A percentile compares a stretch with the other conserved stretches of the same genome.
Evolutionary conservation across 2,113 vertebrate genomes (phyloP).

Genomic region (Speoplatyrhinus poulsoni): DNA sequence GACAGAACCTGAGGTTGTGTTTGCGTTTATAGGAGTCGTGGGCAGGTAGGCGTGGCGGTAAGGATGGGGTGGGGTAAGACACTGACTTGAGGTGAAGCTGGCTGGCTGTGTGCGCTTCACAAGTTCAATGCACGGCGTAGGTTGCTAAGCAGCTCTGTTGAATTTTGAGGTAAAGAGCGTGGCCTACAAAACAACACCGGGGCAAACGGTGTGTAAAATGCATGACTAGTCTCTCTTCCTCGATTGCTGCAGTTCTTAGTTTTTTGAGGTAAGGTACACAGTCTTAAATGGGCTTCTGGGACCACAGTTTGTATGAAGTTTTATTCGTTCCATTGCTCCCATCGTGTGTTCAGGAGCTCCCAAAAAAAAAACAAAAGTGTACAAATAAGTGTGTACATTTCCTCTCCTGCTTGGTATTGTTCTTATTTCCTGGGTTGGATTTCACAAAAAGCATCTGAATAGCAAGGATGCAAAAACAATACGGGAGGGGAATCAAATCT

Average conservation of each 20-base stretch:
- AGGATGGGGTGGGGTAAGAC: slow-evolving; percentile 51
- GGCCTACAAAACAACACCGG: slow-evolving; percentile 52
- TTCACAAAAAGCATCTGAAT: slow-evolving; percentile 64
- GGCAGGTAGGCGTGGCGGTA: slow-evolving; percentile 20
- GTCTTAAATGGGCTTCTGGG: slow-evolving; percentile 50
- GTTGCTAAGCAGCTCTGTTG: slow-evolving; percentile 62
- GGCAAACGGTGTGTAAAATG: slow-evolving; percentile 50
- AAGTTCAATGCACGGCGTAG: slow-evolving; percentile 50
- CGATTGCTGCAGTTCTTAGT: slow-evolving; percentile 5
- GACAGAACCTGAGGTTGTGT: slow-evolving; percentile 50
- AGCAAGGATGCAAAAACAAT: slow-evolving; percentile 51
- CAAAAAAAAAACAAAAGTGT: slow-evolving; percentile 27
- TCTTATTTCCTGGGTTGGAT: slow-evolving; percentile 40
- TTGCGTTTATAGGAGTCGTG: slow-evolving; percentile 27
- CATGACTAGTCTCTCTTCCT: slow-evolving; percentile 23
- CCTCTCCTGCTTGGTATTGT: slow-evolving; percentile 43
- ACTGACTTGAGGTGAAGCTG: slow-evolving; percentile 55
- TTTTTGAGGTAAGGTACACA: slow-evolving; percentile 68
- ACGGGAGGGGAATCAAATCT: slow-evolving; percentile 7
- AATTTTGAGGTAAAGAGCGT: slow-evolving; percentile 70
- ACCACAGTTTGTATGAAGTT: slow-evolving; percentile 47
- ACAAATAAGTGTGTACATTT: slow-evolving; percentile 36
- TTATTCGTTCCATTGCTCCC: slow-evolving; percentile 26
- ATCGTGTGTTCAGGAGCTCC: slow-evolving; percentile 39
- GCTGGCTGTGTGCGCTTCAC: slow-evolving; percentile 47